Evolutionary conservation across 2,888 invertebrate species (phyloP), one percentile per base, ranked within the genome.

Genomic region (Xylophagus ater): DNA sequence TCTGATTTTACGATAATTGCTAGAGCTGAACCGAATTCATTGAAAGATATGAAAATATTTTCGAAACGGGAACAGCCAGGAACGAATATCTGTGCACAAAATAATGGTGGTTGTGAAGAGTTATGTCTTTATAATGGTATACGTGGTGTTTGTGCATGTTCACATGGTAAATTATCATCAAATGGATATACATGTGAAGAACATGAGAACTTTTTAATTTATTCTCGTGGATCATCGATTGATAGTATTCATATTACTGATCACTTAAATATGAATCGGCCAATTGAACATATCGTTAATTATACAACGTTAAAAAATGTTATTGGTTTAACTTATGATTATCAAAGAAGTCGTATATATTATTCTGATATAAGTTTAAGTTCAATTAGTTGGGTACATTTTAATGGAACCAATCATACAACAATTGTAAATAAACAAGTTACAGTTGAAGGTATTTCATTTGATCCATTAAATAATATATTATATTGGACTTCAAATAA

Each of bases 301-400:
- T 66, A 74, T 44, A 77, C 78, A 4, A 65, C 75, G 52, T 80
- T 90, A 74, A 72, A 84, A 40, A 90, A 90, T 66, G 87, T 85
- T 7, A 88, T 90, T 53, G 88, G 85, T 15, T 69, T 92, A 37
- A 74, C 85, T 2, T 87, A 79, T 62, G 83, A 86, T 66, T 86
- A 81, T 62, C 64, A 67, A 42, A 66, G 67, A 21, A 70, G 75
- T 49, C 67, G 76, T 34, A 67, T 89, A 34, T 89, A 85, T 68
- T 92, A 86, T 67, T 89, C 89, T 1, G 90, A 90, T 64, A 87
- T 90, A 45, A 86, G 88, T 59, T 71, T 80, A 54, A 87, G 86
- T 40, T 77, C 83, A 49, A 87, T 92, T 55, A 81, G 83, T 65
- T 72, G 76, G 21, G 88, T 86, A 32, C 71, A 70, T 57, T 89